These are phyloP conservation scores for Amyelois transitella DNA, from an alignment of 1,140 invertebrate genomes.

Conservation along the genomic window DNA sequence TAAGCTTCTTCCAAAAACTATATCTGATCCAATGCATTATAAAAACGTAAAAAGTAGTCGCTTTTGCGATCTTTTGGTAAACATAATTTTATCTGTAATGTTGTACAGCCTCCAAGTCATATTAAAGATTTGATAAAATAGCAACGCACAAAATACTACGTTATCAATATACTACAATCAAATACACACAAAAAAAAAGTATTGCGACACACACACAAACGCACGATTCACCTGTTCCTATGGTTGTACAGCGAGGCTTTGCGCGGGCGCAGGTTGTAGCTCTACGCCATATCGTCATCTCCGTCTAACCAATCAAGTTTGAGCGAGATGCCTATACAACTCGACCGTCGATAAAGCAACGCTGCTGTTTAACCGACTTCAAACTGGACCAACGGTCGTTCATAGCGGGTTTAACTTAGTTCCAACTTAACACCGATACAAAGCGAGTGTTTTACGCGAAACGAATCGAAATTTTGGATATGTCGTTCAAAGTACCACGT, in stretches of 20 bases:
- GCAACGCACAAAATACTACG: constrained; percentile 48
- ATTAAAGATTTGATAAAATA: not conserved
- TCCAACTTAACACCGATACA: constrained; percentile 58
- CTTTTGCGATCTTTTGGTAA: too few relatives aligned
- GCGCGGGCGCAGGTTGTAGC: constrained; percentile 57
- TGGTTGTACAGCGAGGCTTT: constrained; percentile 59
- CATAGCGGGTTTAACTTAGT: constrained; percentile 64
- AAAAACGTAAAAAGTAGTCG: too few relatives aligned
- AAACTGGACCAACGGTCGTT: constrained; percentile 71
- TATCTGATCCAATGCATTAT: too few relatives aligned
- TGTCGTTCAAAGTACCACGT: constrained; percentile 52
- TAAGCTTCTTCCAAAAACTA: too few relatives aligned
- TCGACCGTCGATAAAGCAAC: constrained; percentile 55
- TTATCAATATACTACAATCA: constrained; percentile 61
- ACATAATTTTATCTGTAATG: too few relatives aligned
- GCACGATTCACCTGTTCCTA: constrained; percentile 64
- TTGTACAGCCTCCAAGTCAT: not conserved
- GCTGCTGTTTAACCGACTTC: constrained; percentile 54
- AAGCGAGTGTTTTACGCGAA: constrained; percentile 52
- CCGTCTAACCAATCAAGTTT: constrained; percentile 13
- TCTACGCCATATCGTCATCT: constrained; percentile 33
- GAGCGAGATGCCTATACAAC: constrained; percentile 32
- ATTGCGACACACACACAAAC: constrained; percentile 45
- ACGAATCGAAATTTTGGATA: constrained; percentile 42
- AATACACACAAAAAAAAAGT: constrained; percentile 44